These are phyloP conservation scores for Myrmophylax atrothorax DNA, from an alignment of 2,113 vertebrate genomes.

Conservation along the genomic window DNA sequence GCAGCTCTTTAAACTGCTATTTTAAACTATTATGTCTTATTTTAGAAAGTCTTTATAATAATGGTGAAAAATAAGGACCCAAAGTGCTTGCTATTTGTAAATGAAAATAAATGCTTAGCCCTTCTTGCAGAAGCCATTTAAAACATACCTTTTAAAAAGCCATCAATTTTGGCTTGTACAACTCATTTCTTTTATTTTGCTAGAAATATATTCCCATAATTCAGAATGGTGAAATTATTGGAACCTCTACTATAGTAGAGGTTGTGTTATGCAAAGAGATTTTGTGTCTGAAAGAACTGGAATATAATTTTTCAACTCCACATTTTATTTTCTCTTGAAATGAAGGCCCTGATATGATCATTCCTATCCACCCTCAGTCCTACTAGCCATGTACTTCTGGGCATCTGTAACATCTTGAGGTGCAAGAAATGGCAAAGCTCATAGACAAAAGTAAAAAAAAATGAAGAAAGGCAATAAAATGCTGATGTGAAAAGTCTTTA, in stretches of 20 bases:
- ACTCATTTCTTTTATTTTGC: constrained; percentile 4
- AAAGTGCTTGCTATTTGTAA: constrained; percentile 52
- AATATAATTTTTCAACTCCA: not conserved
- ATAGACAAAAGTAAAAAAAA: not conserved
- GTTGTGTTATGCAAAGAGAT: not conserved
- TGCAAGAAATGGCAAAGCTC: not conserved
- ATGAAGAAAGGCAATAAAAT: not conserved
- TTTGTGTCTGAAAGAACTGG: not conserved
- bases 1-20: constrained; percentile 6
- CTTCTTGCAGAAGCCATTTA: constrained; percentile 11
- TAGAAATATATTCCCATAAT: not conserved
- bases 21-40: constrained; percentile 45
- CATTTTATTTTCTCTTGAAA: not conserved
- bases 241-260: not conserved
- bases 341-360: not conserved
- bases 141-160: not conserved
- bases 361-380: not conserved
- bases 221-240: not conserved
- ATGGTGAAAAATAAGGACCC: constrained; percentile 50
- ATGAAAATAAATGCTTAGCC: constrained; percentile 61
- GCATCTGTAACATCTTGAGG: not conserved
- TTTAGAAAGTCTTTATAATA: constrained; percentile 62
- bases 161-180: not conserved
- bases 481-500: not conserved
- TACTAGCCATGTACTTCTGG: not conserved